Percentiles rank a stretch among this genome's conserved stretches.
phyloP scores from a whole-genome alignment of 2,888 invertebrate genomes.

The Xanthorhoe designata region DNA sequence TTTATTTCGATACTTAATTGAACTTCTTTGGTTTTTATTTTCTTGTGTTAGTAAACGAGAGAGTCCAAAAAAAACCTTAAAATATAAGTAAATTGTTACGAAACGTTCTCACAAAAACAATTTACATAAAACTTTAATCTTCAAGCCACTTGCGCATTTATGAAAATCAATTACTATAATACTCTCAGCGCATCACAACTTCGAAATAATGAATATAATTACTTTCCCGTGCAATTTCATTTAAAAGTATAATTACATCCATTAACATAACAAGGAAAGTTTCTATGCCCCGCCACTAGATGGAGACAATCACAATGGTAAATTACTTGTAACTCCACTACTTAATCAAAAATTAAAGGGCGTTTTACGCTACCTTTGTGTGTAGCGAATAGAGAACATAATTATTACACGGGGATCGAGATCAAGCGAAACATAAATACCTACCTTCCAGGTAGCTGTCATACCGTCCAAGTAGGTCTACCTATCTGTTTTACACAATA shows the following conservation, averaged over 20 bases:
- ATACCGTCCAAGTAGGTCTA: too few relatives aligned
- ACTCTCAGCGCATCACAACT: slow-evolving; percentile 36
- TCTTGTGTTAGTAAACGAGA: too few relatives aligned
- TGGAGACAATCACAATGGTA: background rate
- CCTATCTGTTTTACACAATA: too few relatives aligned
- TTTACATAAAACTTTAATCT: slow-evolving; percentile 2
- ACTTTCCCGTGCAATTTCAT: slow-evolving; percentile 35
- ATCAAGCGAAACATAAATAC: too few relatives aligned
- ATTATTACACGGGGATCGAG: too few relatives aligned
- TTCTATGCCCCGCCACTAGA: slow-evolving; percentile 10
- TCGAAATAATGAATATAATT: slow-evolving; percentile 41
- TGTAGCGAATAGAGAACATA: too few relatives aligned
- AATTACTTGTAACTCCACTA: slow-evolving; percentile 6
- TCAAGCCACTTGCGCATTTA: slow-evolving; percentile 19
- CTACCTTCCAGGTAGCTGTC: too few relatives aligned
- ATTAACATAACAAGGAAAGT: slow-evolving; percentile 28
- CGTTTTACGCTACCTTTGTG: too few relatives aligned
- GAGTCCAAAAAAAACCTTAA: background rate
- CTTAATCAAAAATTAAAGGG: background rate
- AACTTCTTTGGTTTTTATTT: too few relatives aligned
- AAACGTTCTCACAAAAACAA: background rate
- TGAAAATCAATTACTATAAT: slow-evolving; percentile 40
- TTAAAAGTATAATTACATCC: slow-evolving; percentile 35
- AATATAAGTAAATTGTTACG: background rate
- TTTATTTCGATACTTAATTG: too few relatives aligned